A percentile compares a stretch with the other conserved stretches of the same genome.
These are phyloP conservation scores for Xiphydria camelus DNA, from an alignment of 2,888 invertebrate species.

Conservation along the genomic window DNA sequence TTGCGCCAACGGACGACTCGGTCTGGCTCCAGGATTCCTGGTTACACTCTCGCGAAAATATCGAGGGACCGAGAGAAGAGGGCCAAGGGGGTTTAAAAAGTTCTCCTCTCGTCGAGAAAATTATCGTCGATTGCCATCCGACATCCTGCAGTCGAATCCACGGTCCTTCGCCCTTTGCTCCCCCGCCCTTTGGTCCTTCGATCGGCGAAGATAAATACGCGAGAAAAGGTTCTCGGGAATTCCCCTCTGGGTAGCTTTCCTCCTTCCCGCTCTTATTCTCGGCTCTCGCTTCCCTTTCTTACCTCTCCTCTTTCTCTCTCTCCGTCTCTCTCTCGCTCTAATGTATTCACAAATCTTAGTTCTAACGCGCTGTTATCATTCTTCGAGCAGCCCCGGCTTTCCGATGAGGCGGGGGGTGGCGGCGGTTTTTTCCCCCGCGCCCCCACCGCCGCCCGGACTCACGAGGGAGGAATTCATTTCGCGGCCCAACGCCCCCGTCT, in stretches of 20 bases:
- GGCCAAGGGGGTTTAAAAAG: too few relatives aligned
- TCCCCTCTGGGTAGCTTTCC: conserved; percentile 7
- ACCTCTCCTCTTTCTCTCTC: conserved; percentile 25
- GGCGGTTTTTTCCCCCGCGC: conserved; percentile 24
- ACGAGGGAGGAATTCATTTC: conserved; percentile 54
- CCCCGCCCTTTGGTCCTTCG: conserved; percentile 24
- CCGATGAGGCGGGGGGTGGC: conserved; percentile 14
- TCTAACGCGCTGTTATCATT: conserved; percentile 53
- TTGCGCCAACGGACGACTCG: too few relatives aligned
- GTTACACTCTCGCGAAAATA: too few relatives aligned
- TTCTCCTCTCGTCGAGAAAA: too few relatives aligned
- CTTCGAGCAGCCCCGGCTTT: conserved; percentile 41
- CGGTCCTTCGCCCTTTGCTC: too few relatives aligned
- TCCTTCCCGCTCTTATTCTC: too few relatives aligned
- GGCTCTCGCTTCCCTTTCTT: too few relatives aligned
- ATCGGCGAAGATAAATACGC: conserved; percentile 47
- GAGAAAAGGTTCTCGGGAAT: conserved; percentile 28
- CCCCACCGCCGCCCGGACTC: conserved; percentile 13
- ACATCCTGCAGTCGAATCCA: too few relatives aligned
- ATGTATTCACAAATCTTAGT: conserved; percentile 57
- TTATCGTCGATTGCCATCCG: too few relatives aligned
- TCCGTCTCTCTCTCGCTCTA: conserved; percentile 38
- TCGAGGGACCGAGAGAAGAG: too few relatives aligned
- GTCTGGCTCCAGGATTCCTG: too few relatives aligned
- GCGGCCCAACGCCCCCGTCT: conserved; percentile 55